Evolutionary conservation across 1,140 invertebrate genomes (phyloP).

Genomic region (Macrotrachela quadricornifera): DNA sequence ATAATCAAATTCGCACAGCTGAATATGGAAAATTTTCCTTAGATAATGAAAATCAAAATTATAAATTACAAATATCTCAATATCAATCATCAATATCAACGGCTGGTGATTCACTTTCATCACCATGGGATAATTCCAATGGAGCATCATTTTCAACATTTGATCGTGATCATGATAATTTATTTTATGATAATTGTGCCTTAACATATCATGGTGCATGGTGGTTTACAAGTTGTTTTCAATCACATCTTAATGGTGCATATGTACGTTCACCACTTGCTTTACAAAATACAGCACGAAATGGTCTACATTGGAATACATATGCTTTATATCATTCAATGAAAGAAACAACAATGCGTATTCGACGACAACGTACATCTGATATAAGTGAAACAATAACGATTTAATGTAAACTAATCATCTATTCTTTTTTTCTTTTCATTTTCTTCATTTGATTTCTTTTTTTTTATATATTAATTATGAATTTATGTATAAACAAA

Average conservation of each 20-base stretch:
- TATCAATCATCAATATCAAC: slow-evolving; percentile 40
- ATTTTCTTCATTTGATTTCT: no score
- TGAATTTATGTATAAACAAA: no score
- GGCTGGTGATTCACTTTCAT: slow-evolving; percentile 26
- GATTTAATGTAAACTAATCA: no score
- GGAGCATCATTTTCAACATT: slow-evolving; percentile 45
- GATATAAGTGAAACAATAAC: no score
- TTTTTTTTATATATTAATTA: no score
- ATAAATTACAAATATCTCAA: slow-evolving; percentile 40
- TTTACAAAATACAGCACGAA: no score
- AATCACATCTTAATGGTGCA: slow-evolving; percentile 71
- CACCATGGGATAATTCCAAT: slow-evolving; percentile 28
- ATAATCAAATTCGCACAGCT: slow-evolving; percentile 34
- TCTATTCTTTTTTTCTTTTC: no score
- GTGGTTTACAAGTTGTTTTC: slow-evolving; percentile 56
- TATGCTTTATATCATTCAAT: no score
- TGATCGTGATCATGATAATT: slow-evolving; percentile 48
- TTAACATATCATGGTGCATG: slow-evolving; percentile 33
- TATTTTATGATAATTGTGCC: slow-evolving; percentile 46
- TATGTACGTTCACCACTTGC: slow-evolving; percentile 30
- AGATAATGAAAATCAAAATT: slow-evolving; percentile 42
- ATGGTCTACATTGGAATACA: no score
- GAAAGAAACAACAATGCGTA: no score
- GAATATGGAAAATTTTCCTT: slow-evolving; percentile 47
- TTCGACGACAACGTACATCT: no score